These are phyloP conservation scores for Ornithorhynchus anatinus DNA, from an alignment of 2,113 vertebrate genomes.

Conservation along the genomic window DNA sequence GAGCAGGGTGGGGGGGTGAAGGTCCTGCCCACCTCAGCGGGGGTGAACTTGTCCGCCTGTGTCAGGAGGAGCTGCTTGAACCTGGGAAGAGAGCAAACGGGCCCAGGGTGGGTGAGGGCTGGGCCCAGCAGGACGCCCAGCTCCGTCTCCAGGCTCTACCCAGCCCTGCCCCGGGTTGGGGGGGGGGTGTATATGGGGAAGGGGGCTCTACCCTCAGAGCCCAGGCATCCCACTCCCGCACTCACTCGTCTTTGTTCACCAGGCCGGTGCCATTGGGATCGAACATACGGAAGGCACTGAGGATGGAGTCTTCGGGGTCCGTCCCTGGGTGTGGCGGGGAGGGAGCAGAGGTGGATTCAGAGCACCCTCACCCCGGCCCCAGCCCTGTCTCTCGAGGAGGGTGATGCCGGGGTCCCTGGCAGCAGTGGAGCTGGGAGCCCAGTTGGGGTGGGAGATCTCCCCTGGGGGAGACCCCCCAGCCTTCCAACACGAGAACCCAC, in stretches of 20 bases:
- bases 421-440: no score
- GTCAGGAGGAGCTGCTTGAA: slow-evolving; percentile 86
- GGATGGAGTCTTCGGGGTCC: slow-evolving; percentile 86
- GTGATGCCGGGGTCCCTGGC: not conserved
- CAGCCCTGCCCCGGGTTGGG: not conserved
- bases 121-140: not conserved
- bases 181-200: not conserved
- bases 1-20: not conserved
- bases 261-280: slow-evolving; percentile 80
- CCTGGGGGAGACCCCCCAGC: not conserved
- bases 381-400: not conserved
- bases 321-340: slow-evolving; percentile 69
- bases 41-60: slow-evolving; percentile 88
- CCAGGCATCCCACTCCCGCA: not conserved
- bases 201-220: no score
- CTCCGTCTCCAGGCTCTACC: not conserved
- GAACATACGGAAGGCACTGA: slow-evolving; percentile 85
- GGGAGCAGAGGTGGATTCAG: not conserved
- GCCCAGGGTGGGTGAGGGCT: not conserved
- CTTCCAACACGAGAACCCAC: not conserved
- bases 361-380: not conserved
- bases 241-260: slow-evolving; percentile 88
- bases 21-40: slow-evolving; percentile 77
- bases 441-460: no score
- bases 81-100: slow-evolving; percentile 49